Percentiles rank a stretch among this genome's conserved stretches.
Conservation (phyloP, 2,888 invertebrate genomes). For the Perithous albicinctus region DNA sequence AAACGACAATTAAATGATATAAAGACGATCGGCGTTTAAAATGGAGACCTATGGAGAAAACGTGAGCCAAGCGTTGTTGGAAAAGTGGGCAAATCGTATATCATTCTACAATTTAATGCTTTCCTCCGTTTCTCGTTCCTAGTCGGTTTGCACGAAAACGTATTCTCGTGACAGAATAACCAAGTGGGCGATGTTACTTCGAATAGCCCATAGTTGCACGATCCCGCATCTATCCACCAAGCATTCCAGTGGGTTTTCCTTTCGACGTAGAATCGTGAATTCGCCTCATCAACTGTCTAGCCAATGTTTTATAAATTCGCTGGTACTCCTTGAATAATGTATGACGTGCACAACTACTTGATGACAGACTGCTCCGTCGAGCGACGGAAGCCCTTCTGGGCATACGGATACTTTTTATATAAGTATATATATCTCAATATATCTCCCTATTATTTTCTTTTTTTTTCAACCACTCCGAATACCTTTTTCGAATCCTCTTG, state of each 20-base stretch:
- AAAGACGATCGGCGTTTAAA: too few species aligned
- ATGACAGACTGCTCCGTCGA: conserved; percentile 29
- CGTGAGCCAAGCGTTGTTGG: neutral
- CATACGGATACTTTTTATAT: conserved; percentile 20
- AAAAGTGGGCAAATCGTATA: neutral
- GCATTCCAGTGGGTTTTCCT: conserved; percentile 21
- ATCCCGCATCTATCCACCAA: neutral
- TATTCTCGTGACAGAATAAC: conserved; percentile 12
- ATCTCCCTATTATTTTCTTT: conserved; percentile 21
- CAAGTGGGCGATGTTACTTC: neutral
- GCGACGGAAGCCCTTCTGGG: conserved; percentile 12
- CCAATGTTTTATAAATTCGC: conserved; percentile 45
- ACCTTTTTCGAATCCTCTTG: conserved; percentile 41
- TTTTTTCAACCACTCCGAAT: conserved; percentile 7
- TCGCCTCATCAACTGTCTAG: conserved; percentile 33
- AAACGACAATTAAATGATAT: conserved; percentile 10
- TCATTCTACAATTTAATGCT: conserved; percentile 22
- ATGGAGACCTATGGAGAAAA: neutral
- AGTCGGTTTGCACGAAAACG: neutral
- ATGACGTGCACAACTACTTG: conserved; percentile 24
- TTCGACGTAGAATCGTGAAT: conserved; percentile 32
- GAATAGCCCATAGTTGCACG: conserved; percentile 4
- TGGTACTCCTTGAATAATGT: conserved; percentile 54
- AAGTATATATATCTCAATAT: neutral
- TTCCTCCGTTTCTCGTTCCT: neutral